Conservation (phyloP, 2,888 invertebrate genomes). For the Pyralis farinalis region DNA sequence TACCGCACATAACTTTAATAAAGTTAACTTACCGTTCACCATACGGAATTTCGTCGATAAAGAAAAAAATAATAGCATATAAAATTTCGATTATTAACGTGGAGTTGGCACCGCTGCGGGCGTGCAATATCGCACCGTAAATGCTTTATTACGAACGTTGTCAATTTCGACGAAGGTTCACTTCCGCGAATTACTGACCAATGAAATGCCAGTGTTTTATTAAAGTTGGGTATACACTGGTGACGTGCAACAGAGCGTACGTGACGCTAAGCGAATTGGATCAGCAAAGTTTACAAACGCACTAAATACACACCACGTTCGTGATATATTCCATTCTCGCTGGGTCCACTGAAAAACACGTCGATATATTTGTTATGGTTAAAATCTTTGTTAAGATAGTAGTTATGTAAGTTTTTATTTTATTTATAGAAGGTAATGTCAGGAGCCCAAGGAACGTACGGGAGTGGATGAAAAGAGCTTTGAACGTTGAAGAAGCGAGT, state of each 20-base stretch:
- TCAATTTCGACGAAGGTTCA: constrained; percentile 59
- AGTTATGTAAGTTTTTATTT: no score
- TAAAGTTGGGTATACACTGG: constrained; percentile 2
- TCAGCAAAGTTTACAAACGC: not conserved
- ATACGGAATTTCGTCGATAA: constrained; percentile 16
- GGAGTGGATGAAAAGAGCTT: no score
- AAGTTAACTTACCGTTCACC: constrained; percentile 10
- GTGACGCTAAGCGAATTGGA: not conserved
- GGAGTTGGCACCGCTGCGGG: constrained; percentile 31
- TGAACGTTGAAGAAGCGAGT: no score
- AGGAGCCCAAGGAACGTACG: no score
- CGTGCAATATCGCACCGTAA: constrained; percentile 44
- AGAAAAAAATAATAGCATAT: constrained; percentile 28
- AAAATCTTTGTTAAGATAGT: no score
- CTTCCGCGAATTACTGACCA: constrained; percentile 63
- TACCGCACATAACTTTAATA: not conserved
- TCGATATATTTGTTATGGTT: no score
- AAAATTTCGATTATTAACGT: constrained; percentile 40
- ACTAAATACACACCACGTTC: not conserved
- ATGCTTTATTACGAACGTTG: constrained; percentile 62
- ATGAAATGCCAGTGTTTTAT: constrained; percentile 47
- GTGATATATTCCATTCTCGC: constrained; percentile 1
- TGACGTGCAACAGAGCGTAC: not conserved
- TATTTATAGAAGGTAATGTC: no score
- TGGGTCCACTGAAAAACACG: not conserved